A percentile compares a stretch with the other conserved stretches of the same genome.
phyloP scores from a whole-genome alignment of 2,797 vertebrate species.

The Sebastes cheni region DNA sequence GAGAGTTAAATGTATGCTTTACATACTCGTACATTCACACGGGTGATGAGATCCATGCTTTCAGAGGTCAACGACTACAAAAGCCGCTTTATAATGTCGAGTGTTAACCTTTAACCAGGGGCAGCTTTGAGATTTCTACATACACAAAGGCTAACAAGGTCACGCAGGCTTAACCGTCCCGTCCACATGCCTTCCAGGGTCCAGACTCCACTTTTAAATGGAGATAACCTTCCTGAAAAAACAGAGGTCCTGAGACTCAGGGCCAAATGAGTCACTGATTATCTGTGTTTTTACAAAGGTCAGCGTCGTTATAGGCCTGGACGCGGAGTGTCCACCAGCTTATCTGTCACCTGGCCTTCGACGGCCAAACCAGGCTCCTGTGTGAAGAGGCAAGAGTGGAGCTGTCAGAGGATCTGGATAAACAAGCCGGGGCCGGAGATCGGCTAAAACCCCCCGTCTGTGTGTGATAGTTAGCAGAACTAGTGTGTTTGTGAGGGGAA shows the following conservation, averaged over 20 bases:
- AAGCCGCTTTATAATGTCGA: constrained; percentile 43
- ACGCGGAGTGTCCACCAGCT: constrained; percentile 47
- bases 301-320: constrained; percentile 23
- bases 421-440: constrained; percentile 55
- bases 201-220: constrained; percentile 53
- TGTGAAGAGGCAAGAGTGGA: constrained; percentile 46
- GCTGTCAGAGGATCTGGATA: constrained; percentile 49
- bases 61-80: constrained; percentile 51
- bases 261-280: constrained; percentile 68
- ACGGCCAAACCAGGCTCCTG: constrained; percentile 58
- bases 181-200: constrained; percentile 60
- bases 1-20: neutral
- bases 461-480: constrained; percentile 46
- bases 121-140: constrained; percentile 52
- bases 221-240: constrained; percentile 72
- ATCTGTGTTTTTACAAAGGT: constrained; percentile 80
- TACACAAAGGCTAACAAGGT: constrained; percentile 66
- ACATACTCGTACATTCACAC: constrained; percentile 11
- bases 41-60: constrained; percentile 22
- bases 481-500: neutral
- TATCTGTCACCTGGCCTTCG: constrained; percentile 71
- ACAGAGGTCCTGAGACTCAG: constrained; percentile 58
- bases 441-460: constrained; percentile 2
- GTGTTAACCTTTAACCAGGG: constrained; percentile 74
- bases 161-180: constrained; percentile 45